A percentile compares a stretch with the other conserved stretches of the same genome.
Conservation (phyloP, 2,113 vertebrate genomes). For the Gymnorhina tibicen region DNA sequence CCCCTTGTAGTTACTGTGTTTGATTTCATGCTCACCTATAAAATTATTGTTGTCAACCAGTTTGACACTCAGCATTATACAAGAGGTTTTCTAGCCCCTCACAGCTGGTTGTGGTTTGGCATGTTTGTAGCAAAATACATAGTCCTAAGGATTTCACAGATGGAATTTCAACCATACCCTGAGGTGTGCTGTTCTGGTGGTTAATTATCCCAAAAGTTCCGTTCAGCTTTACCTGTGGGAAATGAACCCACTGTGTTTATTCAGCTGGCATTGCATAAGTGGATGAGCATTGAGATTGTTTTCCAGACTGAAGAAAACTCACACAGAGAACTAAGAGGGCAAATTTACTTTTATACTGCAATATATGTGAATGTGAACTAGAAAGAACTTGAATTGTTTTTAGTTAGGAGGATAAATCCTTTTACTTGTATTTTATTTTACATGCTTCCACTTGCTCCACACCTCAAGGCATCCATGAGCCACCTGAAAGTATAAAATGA, state of each 20-base stretch:
- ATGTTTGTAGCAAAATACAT: background rate
- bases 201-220: background rate
- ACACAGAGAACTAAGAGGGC: background rate
- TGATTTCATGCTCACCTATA: background rate
- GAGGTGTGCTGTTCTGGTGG: background rate
- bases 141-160: background rate
- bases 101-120: background rate
- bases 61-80: background rate
- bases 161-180: background rate
- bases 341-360: slow-evolving; percentile 1
- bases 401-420: background rate
- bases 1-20: background rate
- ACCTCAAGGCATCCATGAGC: background rate
- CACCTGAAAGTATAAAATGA: background rate
- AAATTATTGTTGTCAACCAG: background rate
- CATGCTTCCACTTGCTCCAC: background rate
- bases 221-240: background rate
- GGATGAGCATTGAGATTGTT: background rate
- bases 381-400: background rate
- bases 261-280: background rate
- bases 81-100: background rate
- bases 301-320: background rate
- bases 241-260: background rate
- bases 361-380: background rate
- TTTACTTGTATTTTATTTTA: background rate